Percentiles rank a stretch among this genome's conserved stretches.
Conservation (phyloP, 2,113 vertebrate species). For the Megalops atlanticus region DNA sequence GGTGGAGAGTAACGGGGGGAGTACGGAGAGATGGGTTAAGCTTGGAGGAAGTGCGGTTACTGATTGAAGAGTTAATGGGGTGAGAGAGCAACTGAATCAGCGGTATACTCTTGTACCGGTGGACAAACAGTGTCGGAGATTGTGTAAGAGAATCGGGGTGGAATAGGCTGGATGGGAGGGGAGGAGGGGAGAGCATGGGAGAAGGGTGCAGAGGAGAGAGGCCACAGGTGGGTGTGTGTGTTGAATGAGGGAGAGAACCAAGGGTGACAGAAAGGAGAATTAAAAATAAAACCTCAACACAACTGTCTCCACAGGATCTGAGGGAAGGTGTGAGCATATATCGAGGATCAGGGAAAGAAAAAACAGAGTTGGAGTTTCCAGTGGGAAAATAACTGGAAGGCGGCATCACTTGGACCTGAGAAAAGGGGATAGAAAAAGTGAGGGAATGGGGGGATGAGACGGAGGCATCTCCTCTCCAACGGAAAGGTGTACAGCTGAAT, state of each 20-base stretch:
- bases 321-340: not conserved
- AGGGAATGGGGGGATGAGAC: slow-evolving; percentile 20
- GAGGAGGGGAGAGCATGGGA: not conserved
- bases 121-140: slow-evolving; percentile 52
- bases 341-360: not conserved
- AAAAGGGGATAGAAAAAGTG: not conserved
- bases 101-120: slow-evolving; percentile 63
- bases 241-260: slow-evolving; percentile 9
- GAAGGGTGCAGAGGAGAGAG: not conserved
- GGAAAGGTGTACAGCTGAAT: not conserved
- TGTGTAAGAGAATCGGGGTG: slow-evolving; percentile 45
- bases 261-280: slow-evolving; percentile 1
- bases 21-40: slow-evolving; percentile 42
- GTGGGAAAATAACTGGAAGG: no score
- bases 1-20: slow-evolving; percentile 22
- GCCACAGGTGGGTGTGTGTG: not conserved
- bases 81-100: slow-evolving; percentile 73
- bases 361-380: not conserved
- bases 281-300: not conserved
- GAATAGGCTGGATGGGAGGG: slow-evolving; percentile 34
- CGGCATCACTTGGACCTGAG: not conserved
- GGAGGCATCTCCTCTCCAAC: not conserved
- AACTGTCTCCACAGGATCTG: slow-evolving; percentile 18
- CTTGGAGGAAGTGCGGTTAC: slow-evolving; percentile 67
- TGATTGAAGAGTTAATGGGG: slow-evolving; percentile 77